phyloP scores from a whole-genome alignment of 2,888 invertebrate species.

The Cephus nigrinus region DNA sequence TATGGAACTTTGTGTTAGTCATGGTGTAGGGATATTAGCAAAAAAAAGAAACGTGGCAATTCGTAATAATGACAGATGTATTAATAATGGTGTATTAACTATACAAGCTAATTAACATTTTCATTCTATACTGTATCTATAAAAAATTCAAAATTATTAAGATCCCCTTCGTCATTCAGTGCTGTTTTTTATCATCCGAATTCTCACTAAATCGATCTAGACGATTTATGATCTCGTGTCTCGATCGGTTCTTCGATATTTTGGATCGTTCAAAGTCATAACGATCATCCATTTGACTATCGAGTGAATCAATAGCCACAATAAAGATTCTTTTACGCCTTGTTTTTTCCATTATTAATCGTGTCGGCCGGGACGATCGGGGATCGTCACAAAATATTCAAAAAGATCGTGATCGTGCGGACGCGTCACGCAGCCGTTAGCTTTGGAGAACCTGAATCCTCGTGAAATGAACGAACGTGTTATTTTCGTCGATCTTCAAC shows the following conservation, averaged over 20 bases:
- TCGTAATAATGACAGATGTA: background rate
- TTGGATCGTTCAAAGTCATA: background rate
- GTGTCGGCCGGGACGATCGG: background rate
- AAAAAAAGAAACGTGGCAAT: background rate
- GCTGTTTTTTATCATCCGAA: background rate
- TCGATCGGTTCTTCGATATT: background rate
- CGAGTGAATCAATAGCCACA: background rate
- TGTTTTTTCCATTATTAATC: background rate
- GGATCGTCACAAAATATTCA: background rate
- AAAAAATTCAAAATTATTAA: background rate
- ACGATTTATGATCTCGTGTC: background rate
- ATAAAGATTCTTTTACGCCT: background rate
- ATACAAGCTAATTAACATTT: background rate
- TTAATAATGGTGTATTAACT: background rate
- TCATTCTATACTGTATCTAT: background rate
- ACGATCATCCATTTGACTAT: background rate
- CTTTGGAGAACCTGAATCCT: background rate
- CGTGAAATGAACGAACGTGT: conserved; percentile 15
- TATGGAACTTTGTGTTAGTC: background rate
- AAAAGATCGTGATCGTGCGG: background rate
- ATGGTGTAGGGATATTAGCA: background rate
- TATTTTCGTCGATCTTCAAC: conserved; percentile 4
- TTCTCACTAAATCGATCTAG: background rate
- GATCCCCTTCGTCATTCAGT: background rate
- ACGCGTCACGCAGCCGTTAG: conserved; percentile 1